Percentiles rank a stretch among this genome's conserved stretches.
These are phyloP conservation scores for Plectrocnemia conspersa DNA, from an alignment of 1,140 invertebrate species.

Conservation along the genomic window DNA sequence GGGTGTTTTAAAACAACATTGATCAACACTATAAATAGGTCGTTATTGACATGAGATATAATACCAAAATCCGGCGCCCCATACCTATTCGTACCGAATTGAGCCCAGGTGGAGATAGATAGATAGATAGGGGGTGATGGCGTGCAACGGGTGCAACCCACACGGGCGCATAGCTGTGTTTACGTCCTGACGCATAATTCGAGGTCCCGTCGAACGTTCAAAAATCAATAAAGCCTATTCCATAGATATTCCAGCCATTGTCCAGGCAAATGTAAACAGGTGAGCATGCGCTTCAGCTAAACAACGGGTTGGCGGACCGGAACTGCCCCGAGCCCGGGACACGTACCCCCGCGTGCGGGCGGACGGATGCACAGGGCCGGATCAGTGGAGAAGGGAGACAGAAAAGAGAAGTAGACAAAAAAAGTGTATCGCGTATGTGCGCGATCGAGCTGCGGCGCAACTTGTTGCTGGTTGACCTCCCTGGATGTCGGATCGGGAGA, in stretches of 20 bases:
- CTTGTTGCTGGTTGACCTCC: conserved; percentile 22
- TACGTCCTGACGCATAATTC: no score
- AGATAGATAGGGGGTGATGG: no score
- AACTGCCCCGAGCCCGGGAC: background rate
- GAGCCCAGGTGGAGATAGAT: no score
- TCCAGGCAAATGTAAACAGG: conserved; percentile 21
- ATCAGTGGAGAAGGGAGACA: conserved; percentile 2
- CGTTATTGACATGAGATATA: no score
- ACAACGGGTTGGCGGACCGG: background rate
- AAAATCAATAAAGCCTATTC: conserved; percentile 25
- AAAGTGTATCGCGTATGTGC: background rate
- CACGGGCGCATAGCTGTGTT: no score
- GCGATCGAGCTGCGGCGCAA: conserved; percentile 10
- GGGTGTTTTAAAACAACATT: no score
- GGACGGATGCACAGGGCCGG: conserved; percentile 1
- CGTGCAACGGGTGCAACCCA: no score
- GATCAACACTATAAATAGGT: no score
- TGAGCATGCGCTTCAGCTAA: conserved; percentile 19
- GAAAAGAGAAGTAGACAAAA: conserved; percentile 5
- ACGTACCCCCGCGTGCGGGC: conserved; percentile 4
- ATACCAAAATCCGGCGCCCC: no score
- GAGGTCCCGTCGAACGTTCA: conserved; percentile 10
- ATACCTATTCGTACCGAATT: no score
- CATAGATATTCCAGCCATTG: conserved; percentile 19
- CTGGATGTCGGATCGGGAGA: conserved; percentile 3